A percentile compares a stretch with the other conserved stretches of the same genome.
Evolutionary conservation across 2,888 invertebrate genomes (phyloP).

Genomic region (Agonopterix arenella): DNA sequence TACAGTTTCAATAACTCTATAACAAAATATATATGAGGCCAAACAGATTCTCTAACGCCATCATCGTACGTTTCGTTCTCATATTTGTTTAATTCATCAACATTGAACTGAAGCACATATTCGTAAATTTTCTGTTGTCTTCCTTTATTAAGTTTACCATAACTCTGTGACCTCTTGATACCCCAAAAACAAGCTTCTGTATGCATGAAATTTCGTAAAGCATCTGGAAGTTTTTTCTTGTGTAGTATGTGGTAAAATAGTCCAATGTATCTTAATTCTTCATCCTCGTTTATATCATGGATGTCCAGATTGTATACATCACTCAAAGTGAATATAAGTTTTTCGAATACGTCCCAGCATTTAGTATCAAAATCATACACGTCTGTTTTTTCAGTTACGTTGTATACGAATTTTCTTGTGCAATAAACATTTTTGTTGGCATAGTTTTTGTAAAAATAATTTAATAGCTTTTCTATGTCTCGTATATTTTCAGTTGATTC

Average conservation of each 20-base stretch:
- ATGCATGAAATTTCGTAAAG: slow-evolving; percentile 4
- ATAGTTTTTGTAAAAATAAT: slow-evolving; percentile 44
- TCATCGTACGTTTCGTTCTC: slow-evolving; percentile 17
- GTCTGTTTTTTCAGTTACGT: slow-evolving; percentile 25
- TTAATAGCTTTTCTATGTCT: slow-evolving; percentile 32
- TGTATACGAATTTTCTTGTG: slow-evolving; percentile 33
- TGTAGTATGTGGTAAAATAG: slow-evolving; percentile 36
- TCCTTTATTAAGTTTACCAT: slow-evolving; percentile 15
- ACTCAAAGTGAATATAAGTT: slow-evolving; percentile 32
- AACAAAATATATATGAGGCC: slow-evolving; percentile 12
- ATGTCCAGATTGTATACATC: slow-evolving; percentile 27
- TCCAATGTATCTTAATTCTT: slow-evolving; percentile 4
- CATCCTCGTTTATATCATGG: too few species aligned
- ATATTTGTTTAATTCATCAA: slow-evolving; percentile 20
- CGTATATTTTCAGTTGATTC: slow-evolving; percentile 29
- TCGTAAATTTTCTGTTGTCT: slow-evolving; percentile 13
- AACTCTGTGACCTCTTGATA: slow-evolving; percentile 5
- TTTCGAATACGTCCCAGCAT: slow-evolving; percentile 41
- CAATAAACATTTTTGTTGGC: slow-evolving; percentile 29
- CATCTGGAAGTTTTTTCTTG: slow-evolving; percentile 25
- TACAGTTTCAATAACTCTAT: slow-evolving; percentile 22
- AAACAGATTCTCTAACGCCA: slow-evolving; percentile 15
- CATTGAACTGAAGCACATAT: slow-evolving; percentile 22
- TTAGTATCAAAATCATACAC: slow-evolving; percentile 33
- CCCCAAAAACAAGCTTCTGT: neutral